These are phyloP conservation scores for Martes martes DNA, from an alignment of 2,113 vertebrate genomes.

Conservation along the genomic window DNA sequence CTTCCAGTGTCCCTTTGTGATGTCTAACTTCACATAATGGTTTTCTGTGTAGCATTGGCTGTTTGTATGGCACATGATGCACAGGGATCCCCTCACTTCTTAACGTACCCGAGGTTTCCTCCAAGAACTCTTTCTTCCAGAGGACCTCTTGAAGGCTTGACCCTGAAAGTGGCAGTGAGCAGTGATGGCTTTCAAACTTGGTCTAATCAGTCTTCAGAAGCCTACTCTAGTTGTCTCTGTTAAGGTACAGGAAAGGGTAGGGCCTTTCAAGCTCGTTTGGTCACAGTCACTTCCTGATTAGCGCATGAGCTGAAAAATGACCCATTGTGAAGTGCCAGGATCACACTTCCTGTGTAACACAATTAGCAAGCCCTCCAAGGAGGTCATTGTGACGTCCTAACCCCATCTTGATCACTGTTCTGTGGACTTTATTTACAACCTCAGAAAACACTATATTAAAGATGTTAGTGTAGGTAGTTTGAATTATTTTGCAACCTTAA, in stretches of 20 bases:
- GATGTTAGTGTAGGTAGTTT: not conserved
- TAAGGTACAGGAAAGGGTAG: conserved; percentile 8
- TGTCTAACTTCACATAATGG: not conserved
- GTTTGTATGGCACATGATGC: not conserved
- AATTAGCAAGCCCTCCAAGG: conserved; percentile 23
- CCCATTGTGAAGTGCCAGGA: conserved; percentile 50
- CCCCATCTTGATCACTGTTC: not conserved
- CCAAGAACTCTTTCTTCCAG: not conserved
- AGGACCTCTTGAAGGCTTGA: not conserved
- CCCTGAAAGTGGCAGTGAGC: not conserved
- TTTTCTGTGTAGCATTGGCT: not conserved
- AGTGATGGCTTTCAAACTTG: not conserved
- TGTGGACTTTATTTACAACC: not conserved
- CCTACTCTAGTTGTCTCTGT: not conserved
- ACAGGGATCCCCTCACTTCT: not conserved
- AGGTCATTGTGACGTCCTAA: not conserved
- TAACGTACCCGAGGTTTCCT: not conserved
- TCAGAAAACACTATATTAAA: not conserved
- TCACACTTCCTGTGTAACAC: conserved; percentile 58
- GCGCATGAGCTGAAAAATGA: not conserved
- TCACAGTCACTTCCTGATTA: conserved; percentile 48
- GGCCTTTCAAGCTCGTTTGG: not conserved
- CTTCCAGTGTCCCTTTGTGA: not conserved
- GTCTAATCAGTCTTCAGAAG: not conserved
- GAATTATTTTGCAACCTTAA: not conserved